Evolutionary conservation across 2,113 vertebrate genomes (phyloP).

Genomic region (Lepus timidus): DNA sequence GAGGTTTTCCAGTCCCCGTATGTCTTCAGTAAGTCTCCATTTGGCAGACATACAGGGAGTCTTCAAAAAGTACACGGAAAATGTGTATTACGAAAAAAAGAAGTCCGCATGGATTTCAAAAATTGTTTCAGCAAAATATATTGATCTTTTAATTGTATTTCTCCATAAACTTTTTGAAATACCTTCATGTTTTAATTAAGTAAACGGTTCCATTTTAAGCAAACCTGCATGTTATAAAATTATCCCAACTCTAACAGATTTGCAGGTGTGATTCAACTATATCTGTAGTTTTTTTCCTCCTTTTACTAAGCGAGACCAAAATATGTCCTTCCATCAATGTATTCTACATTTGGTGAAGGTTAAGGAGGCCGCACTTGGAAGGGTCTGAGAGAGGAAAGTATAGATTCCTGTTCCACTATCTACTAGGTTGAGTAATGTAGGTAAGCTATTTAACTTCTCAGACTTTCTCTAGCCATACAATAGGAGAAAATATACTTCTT

Average conservation of each 20-base stretch:
- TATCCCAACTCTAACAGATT: neutral
- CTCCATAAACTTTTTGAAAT: no score
- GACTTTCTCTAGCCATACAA: neutral
- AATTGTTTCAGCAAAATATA: no score
- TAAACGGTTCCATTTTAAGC: neutral
- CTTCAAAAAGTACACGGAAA: no score
- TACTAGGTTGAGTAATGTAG: neutral
- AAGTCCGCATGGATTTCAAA: no score
- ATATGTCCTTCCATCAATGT: neutral
- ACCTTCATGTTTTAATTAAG: constrained; percentile 22
- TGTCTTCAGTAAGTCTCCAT: constrained; percentile 28
- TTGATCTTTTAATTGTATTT: no score
- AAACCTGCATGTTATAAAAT: neutral
- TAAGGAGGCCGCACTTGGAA: neutral
- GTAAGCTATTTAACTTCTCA: neutral
- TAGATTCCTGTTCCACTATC: neutral
- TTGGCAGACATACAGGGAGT: neutral
- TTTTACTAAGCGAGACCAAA: neutral
- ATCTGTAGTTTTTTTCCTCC: neutral
- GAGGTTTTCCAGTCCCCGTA: neutral
- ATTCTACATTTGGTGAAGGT: neutral
- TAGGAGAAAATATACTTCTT: neutral
- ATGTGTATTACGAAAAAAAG: no score
- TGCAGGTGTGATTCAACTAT: neutral
- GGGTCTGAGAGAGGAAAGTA: neutral